Conservation (phyloP, 2,888 invertebrate genomes). For the Suillia variegata region DNA sequence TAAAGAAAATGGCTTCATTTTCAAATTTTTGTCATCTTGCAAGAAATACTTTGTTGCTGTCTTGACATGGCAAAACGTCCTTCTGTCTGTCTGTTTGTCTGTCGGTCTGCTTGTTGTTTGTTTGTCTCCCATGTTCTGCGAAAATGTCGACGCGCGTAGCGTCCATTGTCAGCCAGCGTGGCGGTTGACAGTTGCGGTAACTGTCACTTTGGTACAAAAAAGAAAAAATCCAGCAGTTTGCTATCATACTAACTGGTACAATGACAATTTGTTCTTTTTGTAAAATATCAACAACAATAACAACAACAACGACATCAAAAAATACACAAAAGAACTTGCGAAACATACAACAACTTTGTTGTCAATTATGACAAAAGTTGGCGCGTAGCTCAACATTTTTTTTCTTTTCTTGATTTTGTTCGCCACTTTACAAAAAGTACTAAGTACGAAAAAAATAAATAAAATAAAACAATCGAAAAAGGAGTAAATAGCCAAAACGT, state of each 20-base stretch:
- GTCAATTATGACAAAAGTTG: background rate
- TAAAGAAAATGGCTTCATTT: slow-evolving; percentile 51
- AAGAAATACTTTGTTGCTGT: background rate
- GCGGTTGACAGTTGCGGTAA: background rate
- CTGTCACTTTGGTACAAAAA: background rate
- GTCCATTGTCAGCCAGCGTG: no score
- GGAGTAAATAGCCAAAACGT: no score
- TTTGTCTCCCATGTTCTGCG: background rate
- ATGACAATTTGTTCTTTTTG: no score
- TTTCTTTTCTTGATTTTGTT: no score
- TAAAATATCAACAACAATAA: background rate
- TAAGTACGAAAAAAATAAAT: no score
- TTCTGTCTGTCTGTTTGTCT: no score
- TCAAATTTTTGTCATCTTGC: slow-evolving; percentile 46
- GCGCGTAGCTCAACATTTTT: no score
- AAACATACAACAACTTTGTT: background rate
- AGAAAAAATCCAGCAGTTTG: background rate
- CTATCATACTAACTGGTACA: background rate
- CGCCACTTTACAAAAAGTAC: no score
- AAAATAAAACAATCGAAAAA: no score
- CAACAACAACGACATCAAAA: background rate
- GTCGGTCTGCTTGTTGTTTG: no score
- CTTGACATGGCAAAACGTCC: no score
- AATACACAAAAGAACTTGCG: background rate
- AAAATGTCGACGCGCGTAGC: no score